These are phyloP conservation scores for Solenodon paradoxus DNA, from an alignment of 2,113 vertebrate genomes.

Conservation along the genomic window DNA sequence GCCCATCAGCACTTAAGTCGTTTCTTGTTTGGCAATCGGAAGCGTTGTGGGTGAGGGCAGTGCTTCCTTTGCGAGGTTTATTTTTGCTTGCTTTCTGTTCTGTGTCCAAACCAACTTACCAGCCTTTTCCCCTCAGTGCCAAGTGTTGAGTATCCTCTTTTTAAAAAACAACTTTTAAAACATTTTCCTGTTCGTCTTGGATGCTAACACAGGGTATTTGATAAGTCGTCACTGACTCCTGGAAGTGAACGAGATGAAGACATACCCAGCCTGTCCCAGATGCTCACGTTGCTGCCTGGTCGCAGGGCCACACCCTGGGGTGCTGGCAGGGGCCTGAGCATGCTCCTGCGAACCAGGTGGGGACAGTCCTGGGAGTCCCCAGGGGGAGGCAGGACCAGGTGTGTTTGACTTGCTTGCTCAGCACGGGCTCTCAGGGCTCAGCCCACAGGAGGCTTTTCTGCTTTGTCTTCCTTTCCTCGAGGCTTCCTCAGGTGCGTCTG, in stretches of 20 bases:
- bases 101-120: background rate
- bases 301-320: no score
- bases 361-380: no score
- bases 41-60: constrained; percentile 68
- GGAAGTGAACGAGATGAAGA: constrained; percentile 17
- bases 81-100: constrained; percentile 31
- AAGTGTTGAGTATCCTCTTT: background rate
- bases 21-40: constrained; percentile 77
- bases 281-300: background rate
- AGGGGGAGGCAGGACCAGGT: fast-evolving
- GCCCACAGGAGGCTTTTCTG: background rate
- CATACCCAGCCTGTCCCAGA: background rate
- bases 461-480: background rate
- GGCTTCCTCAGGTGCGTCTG: background rate
- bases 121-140: background rate
- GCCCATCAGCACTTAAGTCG: constrained; percentile 83
- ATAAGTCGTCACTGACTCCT: constrained; percentile 39
- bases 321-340: constrained; percentile 32
- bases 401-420: no score
- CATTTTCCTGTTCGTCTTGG: background rate
- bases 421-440: background rate
- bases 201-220: background rate
- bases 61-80: constrained; percentile 37
- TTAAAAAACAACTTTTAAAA: background rate
- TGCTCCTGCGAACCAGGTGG: background rate